Percentiles rank a stretch among this genome's conserved stretches.
These are phyloP conservation scores for Gorsachius magnificus DNA, from an alignment of 2,797 vertebrate species.

Conservation along the genomic window DNA sequence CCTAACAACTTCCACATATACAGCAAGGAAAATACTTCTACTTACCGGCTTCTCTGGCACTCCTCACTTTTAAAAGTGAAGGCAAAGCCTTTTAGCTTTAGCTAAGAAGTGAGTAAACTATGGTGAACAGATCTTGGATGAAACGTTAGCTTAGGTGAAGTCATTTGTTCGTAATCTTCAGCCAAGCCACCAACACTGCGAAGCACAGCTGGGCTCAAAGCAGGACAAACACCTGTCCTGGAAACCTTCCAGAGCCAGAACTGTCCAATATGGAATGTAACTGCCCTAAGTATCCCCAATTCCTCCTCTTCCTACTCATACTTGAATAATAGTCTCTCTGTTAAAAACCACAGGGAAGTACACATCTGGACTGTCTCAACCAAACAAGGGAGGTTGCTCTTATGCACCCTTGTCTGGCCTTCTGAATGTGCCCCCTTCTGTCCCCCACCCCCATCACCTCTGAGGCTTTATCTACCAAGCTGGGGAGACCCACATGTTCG, in stretches of 20 bases:
- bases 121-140: not conserved
- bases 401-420: not conserved
- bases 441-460: not conserved
- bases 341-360: not conserved
- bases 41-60: not conserved
- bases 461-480: not conserved
- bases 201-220: not conserved
- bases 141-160: not conserved
- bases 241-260: not conserved
- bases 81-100: not conserved
- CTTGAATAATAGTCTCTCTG: not conserved
- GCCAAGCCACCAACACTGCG: not conserved
- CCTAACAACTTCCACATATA: fast-evolving
- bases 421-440: not conserved
- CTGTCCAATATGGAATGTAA: not conserved
- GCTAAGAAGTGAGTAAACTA: not conserved
- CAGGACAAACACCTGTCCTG: not conserved
- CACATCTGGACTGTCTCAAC: not conserved
- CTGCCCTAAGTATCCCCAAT: not conserved
- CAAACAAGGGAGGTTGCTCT: not conserved
- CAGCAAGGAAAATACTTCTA: not conserved
- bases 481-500: not conserved
- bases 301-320: not conserved
- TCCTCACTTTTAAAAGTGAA: not conserved
- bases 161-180: not conserved